Percentiles rank a stretch among this genome's conserved stretches.
phyloP scores from a whole-genome alignment of 2,113 vertebrate genomes.

The Myotis yumanensis region DNA sequence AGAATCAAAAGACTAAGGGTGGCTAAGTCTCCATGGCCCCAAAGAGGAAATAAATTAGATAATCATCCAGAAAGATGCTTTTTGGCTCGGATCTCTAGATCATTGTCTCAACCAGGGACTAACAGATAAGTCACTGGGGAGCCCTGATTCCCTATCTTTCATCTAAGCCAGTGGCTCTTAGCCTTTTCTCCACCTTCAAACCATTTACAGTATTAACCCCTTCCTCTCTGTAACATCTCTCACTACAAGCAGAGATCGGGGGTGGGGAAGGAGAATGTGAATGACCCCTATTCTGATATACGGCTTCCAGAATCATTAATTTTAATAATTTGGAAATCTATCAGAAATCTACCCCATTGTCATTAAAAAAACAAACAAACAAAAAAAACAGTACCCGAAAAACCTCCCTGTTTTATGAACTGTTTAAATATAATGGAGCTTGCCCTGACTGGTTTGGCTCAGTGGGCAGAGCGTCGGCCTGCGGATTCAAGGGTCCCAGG shows the following conservation, averaged over 20 bases:
- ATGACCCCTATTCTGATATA: not conserved
- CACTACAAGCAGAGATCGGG: not conserved
- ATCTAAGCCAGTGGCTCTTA: not conserved
- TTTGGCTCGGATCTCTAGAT: conserved; percentile 34
- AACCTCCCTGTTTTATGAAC: not conserved
- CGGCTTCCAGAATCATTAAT: not conserved
- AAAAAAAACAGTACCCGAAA: not conserved
- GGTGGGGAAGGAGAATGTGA: not conserved
- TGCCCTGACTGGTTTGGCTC: too few species aligned
- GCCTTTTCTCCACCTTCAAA: not conserved
- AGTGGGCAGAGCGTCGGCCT: too few species aligned
- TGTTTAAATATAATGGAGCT: conserved; percentile 65
- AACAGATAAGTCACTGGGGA: not conserved
- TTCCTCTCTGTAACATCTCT: not conserved
- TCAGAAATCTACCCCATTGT: not conserved
- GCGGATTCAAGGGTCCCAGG: too few species aligned
- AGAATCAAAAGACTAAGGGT: not conserved
- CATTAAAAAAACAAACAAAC: not conserved
- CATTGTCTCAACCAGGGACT: not conserved
- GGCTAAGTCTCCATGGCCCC: conserved; percentile 1
- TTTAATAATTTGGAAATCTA: not conserved
- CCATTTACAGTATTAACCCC: not conserved
- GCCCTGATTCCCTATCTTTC: not conserved
- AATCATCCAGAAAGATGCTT: not conserved
- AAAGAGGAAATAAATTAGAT: conserved; percentile 58